phyloP scores from a whole-genome alignment of 1,140 invertebrate species.

The Aphaenogaster floridana region DNA sequence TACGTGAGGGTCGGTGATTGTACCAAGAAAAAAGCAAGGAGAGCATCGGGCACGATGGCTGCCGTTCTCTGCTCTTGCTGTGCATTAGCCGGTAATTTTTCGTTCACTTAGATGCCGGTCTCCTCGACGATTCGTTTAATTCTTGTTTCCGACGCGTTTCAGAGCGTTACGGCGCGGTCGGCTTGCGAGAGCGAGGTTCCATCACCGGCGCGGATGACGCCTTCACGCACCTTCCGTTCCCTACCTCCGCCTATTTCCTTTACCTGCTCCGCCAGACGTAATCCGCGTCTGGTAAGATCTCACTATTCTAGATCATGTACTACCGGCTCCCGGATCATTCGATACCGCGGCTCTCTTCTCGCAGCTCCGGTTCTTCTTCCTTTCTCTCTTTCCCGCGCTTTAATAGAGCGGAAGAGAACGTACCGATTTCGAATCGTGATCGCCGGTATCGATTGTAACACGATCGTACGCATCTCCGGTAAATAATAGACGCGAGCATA shows the following conservation, averaged over 20 bases:
- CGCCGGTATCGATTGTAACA: slow-evolving; percentile 8
- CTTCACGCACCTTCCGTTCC: slow-evolving; percentile 17
- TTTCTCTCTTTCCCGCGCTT: slow-evolving; percentile 64
- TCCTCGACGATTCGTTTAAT: slow-evolving; percentile 68
- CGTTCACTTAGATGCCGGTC: slow-evolving; percentile 59
- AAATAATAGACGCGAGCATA: slow-evolving; percentile 8
- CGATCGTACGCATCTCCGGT: not conserved
- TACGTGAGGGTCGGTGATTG: slow-evolving; percentile 76
- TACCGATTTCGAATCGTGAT: slow-evolving; percentile 68
- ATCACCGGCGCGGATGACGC: slow-evolving; percentile 25
- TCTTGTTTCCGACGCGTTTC: slow-evolving; percentile 77
- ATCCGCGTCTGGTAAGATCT: slow-evolving; percentile 12
- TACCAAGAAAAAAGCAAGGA: slow-evolving; percentile 76
- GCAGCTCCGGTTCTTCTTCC: slow-evolving; percentile 10
- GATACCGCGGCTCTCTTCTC: slow-evolving; percentile 23
- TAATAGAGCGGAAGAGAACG: slow-evolving; percentile 78
- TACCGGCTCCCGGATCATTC: slow-evolving; percentile 45
- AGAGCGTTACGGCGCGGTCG: slow-evolving; percentile 82
- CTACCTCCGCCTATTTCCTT: not conserved
- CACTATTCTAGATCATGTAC: slow-evolving; percentile 50
- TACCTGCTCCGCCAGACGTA: not conserved
- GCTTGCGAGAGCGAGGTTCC: slow-evolving; percentile 55
- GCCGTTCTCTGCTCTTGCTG: slow-evolving; percentile 69
- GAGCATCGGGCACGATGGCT: slow-evolving; percentile 57
- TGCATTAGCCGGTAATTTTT: slow-evolving; percentile 75